Conservation (phyloP, 2,113 vertebrate species). For the Collichthys lucidus region DNA sequence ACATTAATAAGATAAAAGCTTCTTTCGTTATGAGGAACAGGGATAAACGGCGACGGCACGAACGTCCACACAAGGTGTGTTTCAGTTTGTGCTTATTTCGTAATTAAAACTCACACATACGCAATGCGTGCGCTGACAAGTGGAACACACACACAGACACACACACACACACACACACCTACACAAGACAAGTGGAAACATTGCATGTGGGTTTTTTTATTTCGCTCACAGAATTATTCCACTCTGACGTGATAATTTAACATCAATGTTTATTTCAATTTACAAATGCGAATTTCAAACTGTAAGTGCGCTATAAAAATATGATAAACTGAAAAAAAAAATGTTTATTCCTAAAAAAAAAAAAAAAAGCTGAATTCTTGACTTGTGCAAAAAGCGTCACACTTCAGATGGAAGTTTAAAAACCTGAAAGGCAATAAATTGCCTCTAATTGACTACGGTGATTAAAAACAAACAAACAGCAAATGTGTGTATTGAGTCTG, state of each 20-base stretch:
- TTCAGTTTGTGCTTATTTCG: slow-evolving; percentile 2
- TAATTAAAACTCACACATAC: slow-evolving; percentile 20
- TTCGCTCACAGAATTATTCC: slow-evolving; percentile 38
- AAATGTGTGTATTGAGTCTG: slow-evolving; percentile 38
- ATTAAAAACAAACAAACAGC: slow-evolving; percentile 19
- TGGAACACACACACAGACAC: slow-evolving; percentile 20
- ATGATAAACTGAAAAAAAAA: slow-evolving; percentile 30
- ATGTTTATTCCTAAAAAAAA: slow-evolving; percentile 40
- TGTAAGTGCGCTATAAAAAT: slow-evolving; percentile 66
- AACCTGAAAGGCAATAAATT: slow-evolving; percentile 42
- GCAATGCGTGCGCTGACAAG: slow-evolving; percentile 46
- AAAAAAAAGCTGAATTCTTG: slow-evolving; percentile 35
- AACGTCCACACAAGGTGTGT: slow-evolving; percentile 3
- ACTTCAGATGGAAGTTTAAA: slow-evolving; percentile 43
- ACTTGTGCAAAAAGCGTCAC: slow-evolving; percentile 58
- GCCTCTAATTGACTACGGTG: slow-evolving; percentile 36
- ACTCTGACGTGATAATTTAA: slow-evolving; percentile 65
- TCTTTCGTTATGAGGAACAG: not conserved
- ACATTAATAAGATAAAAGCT: not conserved
- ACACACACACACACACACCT: slow-evolving; percentile 30
- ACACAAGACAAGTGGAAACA: slow-evolving; percentile 53
- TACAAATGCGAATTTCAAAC: slow-evolving; percentile 64
- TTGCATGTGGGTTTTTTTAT: slow-evolving; percentile 18
- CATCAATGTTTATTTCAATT: slow-evolving; percentile 74
- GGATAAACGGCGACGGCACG: not conserved